Base-by-base conservation (phyloP, 2,797 vertebrate genomes). In the Danio aesculapii region DNA sequence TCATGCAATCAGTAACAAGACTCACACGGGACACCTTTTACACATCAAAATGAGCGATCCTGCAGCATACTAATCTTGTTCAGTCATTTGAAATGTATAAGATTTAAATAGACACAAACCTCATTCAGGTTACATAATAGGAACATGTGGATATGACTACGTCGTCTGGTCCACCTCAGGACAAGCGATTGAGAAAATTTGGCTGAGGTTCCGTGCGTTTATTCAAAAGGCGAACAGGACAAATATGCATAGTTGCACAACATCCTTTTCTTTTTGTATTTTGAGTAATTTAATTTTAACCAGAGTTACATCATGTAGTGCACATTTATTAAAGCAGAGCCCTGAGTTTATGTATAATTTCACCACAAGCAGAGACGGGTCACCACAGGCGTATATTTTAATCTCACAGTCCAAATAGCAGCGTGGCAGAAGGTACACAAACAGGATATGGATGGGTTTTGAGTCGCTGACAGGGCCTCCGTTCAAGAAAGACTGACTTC, bases 231-330 rank as follows among this genome's bases (percentile, higher is more conserved):
- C 14, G 10, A 62, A 78, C 10, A 53, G 44, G 75, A 84, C 76
- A 88, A 84, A 85, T 85, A 84, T 85, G 80, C 80, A 86, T 58
- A 82, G 77, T 85, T 73, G 70, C 61, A 30, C 30, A 30, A 30
- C 30, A 30, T 57, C 52, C 62, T 43, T 79, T 11, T 8, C 43
- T 57, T 64, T 68, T 39, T 30, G 58, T 64, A 47, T 68, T 82
- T 78, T 82, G 86, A 84, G 84, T 83, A 83, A 67, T 62, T 39
- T 19, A 61, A 80, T 81, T 84, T 84, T 84, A 80, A 81, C 59
- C 76, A 77, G 62, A 19, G 52, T 84, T 87, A 79, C 82, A 83
- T 84, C 83, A 88, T 82, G 68, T 73, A 58, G 21, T 39, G 44
- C 50, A 74, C 70, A 6, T 66, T 80, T 75, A 81, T 75, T 81